These are phyloP conservation scores for Hydrotaea diabolus DNA, from an alignment of 2,888 invertebrate species.

Conservation along the genomic window DNA sequence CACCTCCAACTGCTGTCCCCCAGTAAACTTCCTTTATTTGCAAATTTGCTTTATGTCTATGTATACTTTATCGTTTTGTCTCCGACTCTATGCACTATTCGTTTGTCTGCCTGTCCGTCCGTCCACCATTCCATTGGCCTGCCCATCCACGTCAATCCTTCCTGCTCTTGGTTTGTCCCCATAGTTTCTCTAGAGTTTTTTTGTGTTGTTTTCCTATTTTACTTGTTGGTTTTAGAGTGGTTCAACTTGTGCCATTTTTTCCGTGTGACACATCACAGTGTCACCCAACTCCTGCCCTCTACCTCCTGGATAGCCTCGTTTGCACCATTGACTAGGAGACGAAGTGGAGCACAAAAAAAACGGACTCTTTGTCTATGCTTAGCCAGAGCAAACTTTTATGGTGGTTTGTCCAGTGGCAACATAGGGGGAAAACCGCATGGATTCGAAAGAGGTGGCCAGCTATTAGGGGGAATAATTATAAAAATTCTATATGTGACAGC, in stretches of 20 bases:
- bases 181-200: not conserved
- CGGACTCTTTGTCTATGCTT: constrained; percentile 48
- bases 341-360: not conserved
- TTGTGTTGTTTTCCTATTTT: constrained; percentile 23
- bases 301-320: not conserved
- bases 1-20: too few relatives aligned
- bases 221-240: constrained; percentile 41
- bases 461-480: too few relatives aligned
- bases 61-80: constrained; percentile 52
- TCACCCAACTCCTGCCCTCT: not conserved
- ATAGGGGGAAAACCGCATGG: not conserved
- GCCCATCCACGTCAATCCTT: not conserved
- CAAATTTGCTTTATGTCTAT: constrained; percentile 64
- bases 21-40: constrained; percentile 65
- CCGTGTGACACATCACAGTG: constrained; percentile 21
- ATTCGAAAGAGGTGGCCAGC: not conserved
- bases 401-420: constrained; percentile 56
- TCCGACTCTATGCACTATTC: constrained; percentile 17
- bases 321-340: not conserved
- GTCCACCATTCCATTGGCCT: not conserved
- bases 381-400: constrained; percentile 45
- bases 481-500: too few relatives aligned
- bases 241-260: constrained; percentile 58
- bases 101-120: constrained; percentile 2
- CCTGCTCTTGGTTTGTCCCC: not conserved